Evolutionary conservation across 2,113 vertebrate genomes (phyloP), one percentile per base, ranked within the genome.

Genomic region (Ascaphus truei): DNA sequence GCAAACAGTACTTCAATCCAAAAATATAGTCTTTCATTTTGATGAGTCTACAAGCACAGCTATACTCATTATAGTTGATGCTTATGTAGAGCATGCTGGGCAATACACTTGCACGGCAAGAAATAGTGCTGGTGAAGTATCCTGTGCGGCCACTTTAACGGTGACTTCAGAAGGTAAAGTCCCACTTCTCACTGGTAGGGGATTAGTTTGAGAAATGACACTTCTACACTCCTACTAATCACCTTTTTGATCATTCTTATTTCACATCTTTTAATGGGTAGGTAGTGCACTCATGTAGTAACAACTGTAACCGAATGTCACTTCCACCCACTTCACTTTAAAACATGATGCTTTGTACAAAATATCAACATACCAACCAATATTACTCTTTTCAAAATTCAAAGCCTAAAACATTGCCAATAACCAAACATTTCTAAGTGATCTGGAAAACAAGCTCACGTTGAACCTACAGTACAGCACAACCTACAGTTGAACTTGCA

Each of bases 1-100:
- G 66, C 86, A 90, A 31, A 89, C 84, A 48, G 84, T 98, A 59
- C 84, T 81, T 53, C 86, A 95, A 83, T 79, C 81, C 62, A 96
- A 85, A 92, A 90, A 96, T 69, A 43, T 95, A 86, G 91, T 97
- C 80, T 96, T 96, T 85, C 86, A 92, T 78, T 98, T 94, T 80
- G 96, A 98, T 80, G 92, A 94, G 79, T 84, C 86, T 76, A 91
- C 92, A 66, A 91, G 88, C 86, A 89, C 87, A 72, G 95, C 92
- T 84, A 91, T 91, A 68, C 86, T 99, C 83, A 92, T 98, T 79
- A 89, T 95, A 84, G 95, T 98, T 55, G 95, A 97, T 74, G 91
- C 94, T 76, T 98, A 93, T 77, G 77, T 84, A 78, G 89, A 96
- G 83, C 94, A 98, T 79, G 92, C 90, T 58, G 95, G 97, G 56